Evolutionary conservation across 2,113 vertebrate species (phyloP), one percentile per base, ranked within the genome.

Genomic region (Hippocampus guttulatus): DNA sequence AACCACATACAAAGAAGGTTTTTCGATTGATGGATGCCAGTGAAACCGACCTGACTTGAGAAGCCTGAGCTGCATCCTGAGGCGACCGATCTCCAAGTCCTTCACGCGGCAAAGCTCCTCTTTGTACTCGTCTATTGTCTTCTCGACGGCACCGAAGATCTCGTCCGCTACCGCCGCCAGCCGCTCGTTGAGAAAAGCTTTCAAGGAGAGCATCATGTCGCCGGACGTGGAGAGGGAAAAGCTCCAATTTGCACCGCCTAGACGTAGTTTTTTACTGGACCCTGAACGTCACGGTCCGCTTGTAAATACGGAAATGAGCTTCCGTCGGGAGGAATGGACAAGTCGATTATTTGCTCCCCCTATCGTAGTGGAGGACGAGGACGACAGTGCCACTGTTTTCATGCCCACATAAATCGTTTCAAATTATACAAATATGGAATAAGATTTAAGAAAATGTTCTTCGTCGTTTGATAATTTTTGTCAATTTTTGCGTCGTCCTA

Each of bases 271-370:
- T 60, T 30, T 57, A 51, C 68, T 66, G 62, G 77, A 79, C 80
- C 61, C 12, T 70, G 77, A 51, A 84, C 87, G 88, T 89, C 83
- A 89, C 88, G 89, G 83, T 88, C 75, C 78, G 68, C 73, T 85
- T 87, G 88, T 89, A 89, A 89, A 90, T 81, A 89, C 75, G 76
- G 82, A 88, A 68, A 71, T 79, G 83, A 85, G 69, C 20, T 38
- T 49, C 15, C 25, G 27, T 21, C 15, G 27, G 30, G 21, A n/a
- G 14, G 41, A 67, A 49, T 67, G 47, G 54, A 16, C 2, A 5
- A 7, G 5, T 10, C 1, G 7, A 54, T 16, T 3, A 52, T 54
- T 20, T 14, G 47, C 23, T 47, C 43, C n/a, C 64, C 15, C 64
- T 47, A 8, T 8, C 15, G 64, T 6, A 27, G 12, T 8, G 64